Base-by-base conservation (phyloP, 2,888 invertebrate species). In the Drosophila lutescens region DNA sequence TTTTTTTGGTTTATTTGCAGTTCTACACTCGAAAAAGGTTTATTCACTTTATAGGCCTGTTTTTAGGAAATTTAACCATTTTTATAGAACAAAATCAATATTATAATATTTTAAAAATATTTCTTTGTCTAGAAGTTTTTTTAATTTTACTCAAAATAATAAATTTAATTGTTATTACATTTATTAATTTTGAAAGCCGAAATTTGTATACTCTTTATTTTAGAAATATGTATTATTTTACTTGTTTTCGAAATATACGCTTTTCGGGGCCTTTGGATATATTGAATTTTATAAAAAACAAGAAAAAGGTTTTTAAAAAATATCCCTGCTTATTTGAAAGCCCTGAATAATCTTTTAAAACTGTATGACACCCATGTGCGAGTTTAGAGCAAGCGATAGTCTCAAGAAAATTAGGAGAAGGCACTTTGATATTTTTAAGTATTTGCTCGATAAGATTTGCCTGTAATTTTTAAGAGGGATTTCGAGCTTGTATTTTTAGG, bases 1-100 rank as follows among this genome's bases (percentile, higher is more conserved):
- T 36, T 47, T 57, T 58, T 41, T 41, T 10, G 40, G 62, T 34
- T 41, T n/a, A 17, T 17, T 17, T 23, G 26, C 15, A n/a, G 47
- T 10, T 7, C 15, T 40, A 49, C 47, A 62, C 58, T 58, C 8
- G 1, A 17, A 17, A 26, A 41, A 53, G 6, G 17, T 38, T 10
- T 47, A 40, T 43, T 32, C 17, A 7, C 13, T 46, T 4, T 10
- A 7, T n/a, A 0, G 17, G 0, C 1, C 17, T 12, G 17, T 41
- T 41, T 17, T 41, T 41, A 15, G 38, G 38, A 0, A n/a, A 38
- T 17, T 41, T 2, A 17, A 13, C 13, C 8, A n/a, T 8, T n/a
- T n/a, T 20, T 20, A 2, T 43, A 23, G 6, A 41, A 2, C 1
- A 9, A 30, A 30, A 30, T 8, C 8, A 8, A 8, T 30, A 30